Evolutionary conservation across 23 tunicate genomes (phyloP).

Genomic region (Trididemnum miniatum): DNA sequence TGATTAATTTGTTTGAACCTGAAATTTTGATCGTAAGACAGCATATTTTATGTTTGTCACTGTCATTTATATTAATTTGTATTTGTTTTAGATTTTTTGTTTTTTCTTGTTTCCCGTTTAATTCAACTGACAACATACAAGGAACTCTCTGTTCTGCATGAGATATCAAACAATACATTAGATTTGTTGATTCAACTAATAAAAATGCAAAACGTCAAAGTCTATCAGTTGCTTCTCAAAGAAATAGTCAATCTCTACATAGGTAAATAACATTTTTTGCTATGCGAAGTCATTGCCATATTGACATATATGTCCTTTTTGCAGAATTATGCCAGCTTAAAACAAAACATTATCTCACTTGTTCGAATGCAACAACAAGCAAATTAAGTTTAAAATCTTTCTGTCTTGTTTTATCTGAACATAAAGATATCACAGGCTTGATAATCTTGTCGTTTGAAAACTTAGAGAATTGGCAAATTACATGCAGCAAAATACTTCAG

Average conservation of each 20-base stretch:
- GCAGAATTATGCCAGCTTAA: slow-evolving; percentile 14
- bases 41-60: too few species aligned
- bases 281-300: not conserved
- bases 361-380: not conserved
- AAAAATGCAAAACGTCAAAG: slow-evolving; percentile 54
- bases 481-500: slow-evolving; percentile 7
- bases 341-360: not conserved
- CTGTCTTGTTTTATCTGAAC: not conserved
- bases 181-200: slow-evolving; percentile 38
- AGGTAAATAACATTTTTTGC: not conserved
- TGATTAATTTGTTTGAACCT: too few species aligned
- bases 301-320: not conserved
- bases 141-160: slow-evolving; percentile 38
- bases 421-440: not conserved
- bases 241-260: not conserved
- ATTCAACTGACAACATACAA: slow-evolving; percentile 19
- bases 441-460: not conserved
- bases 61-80: too few species aligned
- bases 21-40: too few species aligned
- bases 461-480: slow-evolving; percentile 22
- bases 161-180: slow-evolving; percentile 27
- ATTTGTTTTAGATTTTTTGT: slow-evolving; percentile 61
- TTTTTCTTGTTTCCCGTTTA: slow-evolving; percentile 18
- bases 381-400: not conserved
- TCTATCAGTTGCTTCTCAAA: slow-evolving; percentile 22